phyloP scores from a whole-genome alignment of 2,113 vertebrate genomes.

The Paradoxurus hermaphroditus region DNA sequence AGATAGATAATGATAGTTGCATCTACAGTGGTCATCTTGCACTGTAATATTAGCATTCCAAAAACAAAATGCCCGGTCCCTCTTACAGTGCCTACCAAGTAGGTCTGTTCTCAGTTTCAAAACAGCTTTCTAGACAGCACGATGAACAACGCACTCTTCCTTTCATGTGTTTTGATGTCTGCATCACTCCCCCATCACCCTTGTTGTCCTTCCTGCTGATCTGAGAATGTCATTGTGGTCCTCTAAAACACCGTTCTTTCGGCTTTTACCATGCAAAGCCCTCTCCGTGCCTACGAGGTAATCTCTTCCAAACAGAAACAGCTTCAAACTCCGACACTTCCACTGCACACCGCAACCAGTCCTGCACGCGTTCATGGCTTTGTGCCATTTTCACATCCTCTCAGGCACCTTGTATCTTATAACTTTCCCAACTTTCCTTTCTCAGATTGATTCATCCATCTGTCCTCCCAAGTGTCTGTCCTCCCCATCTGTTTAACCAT shows the following conservation, averaged over 20 bases:
- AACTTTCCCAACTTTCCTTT: background rate
- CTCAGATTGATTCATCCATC: background rate
- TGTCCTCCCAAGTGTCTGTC: background rate
- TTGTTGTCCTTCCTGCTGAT: conserved; percentile 26
- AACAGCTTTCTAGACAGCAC: background rate
- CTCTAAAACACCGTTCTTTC: background rate
- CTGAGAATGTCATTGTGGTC: conserved; percentile 51
- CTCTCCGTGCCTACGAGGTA: background rate
- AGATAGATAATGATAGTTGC: background rate
- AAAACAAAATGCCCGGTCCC: background rate
- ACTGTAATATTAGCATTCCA: background rate
- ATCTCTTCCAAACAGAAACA: background rate
- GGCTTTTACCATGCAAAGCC: background rate
- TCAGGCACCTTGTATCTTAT: accelerated
- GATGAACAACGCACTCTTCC: background rate
- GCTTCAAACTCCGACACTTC: too few species aligned
- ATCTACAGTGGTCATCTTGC: background rate
- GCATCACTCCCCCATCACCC: background rate
- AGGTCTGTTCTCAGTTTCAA: background rate
- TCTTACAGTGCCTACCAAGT: background rate
- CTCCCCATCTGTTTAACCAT: too few species aligned
- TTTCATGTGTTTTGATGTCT: background rate
- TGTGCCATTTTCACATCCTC: too few species aligned
- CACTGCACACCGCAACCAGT: background rate
- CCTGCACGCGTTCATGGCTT: background rate